Percentiles rank a stretch among this genome's conserved stretches.
phyloP scores from a whole-genome alignment of 2,797 vertebrate species.

The Huso huso region DNA sequence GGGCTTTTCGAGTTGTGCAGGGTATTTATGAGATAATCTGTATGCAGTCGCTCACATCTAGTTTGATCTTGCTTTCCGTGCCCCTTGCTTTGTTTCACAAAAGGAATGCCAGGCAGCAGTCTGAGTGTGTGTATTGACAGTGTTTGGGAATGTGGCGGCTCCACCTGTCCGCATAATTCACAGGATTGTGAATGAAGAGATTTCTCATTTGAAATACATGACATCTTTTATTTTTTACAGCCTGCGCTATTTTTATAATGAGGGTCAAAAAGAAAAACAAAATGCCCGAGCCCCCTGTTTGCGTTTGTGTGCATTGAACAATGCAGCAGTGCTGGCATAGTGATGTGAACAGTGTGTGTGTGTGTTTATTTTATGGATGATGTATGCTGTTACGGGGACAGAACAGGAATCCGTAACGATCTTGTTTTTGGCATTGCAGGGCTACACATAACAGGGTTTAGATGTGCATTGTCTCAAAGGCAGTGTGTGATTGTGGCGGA shows the following conservation, averaged over 20 bases:
- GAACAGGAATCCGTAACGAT: no score
- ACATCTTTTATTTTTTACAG: background rate
- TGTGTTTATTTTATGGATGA: background rate
- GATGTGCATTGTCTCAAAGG: no score
- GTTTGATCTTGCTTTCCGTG: slow-evolving; percentile 54
- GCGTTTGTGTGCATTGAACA: background rate
- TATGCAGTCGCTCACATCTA: slow-evolving; percentile 45
- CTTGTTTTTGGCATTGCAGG: background rate
- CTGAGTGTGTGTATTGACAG: slow-evolving; percentile 43
- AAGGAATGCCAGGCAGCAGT: slow-evolving; percentile 41
- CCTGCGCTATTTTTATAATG: no score
- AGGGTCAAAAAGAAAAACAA: no score
- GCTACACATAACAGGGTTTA: no score
- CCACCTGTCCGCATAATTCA: no score
- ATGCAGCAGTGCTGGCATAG: slow-evolving; percentile 8
- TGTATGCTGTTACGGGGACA: background rate
- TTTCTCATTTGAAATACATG: background rate
- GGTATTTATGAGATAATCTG: slow-evolving; percentile 24
- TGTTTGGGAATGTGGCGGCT: slow-evolving; percentile 19
- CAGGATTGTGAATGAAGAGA: no score
- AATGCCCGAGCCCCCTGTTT: no score
- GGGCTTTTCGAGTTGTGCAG: slow-evolving; percentile 35
- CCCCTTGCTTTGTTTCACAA: slow-evolving; percentile 57
- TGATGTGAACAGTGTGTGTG: background rate
- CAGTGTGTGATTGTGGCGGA: no score